Evolutionary conservation across 1,140 invertebrate species (phyloP).

Genomic region (Eueides isabella): DNA sequence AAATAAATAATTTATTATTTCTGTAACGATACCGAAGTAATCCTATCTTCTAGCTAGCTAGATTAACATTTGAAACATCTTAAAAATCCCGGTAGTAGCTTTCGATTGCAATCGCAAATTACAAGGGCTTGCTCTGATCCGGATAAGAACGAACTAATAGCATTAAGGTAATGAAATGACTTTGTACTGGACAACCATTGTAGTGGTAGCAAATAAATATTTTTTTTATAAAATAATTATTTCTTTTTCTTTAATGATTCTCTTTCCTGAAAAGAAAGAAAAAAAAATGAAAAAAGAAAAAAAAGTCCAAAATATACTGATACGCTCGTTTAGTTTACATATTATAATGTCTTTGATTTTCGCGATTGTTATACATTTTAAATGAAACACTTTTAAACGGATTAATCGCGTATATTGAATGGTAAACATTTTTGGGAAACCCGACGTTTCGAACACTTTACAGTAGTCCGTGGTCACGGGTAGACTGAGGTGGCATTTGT

Average conservation of each 20-base stretch:
- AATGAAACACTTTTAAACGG: too few species aligned
- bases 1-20: not conserved
- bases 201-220: slow-evolving; percentile 12
- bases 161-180: slow-evolving; percentile 29
- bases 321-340: too few species aligned
- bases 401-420: too few species aligned
- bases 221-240: not conserved
- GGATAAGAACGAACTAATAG: slow-evolving; percentile 8
- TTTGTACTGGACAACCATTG: slow-evolving; percentile 10
- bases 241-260: not conserved
- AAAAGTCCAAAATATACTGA: too few species aligned
- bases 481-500: too few species aligned
- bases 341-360: too few species aligned
- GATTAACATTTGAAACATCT: not conserved
- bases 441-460: too few species aligned
- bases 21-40: not conserved
- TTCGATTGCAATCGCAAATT: slow-evolving; percentile 31
- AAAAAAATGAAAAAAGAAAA: not conserved
- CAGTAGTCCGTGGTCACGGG: too few species aligned
- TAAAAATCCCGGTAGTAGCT: slow-evolving; percentile 3
- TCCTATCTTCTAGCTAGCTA: not conserved
- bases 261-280: too few species aligned
- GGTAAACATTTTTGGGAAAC: too few species aligned
- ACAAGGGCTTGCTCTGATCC: slow-evolving; percentile 24
- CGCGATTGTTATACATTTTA: too few species aligned